A percentile compares a stretch with the other conserved stretches of the same genome.
Evolutionary conservation across 2,888 invertebrate genomes (phyloP).

Genomic region (Tipula vernalis): DNA sequence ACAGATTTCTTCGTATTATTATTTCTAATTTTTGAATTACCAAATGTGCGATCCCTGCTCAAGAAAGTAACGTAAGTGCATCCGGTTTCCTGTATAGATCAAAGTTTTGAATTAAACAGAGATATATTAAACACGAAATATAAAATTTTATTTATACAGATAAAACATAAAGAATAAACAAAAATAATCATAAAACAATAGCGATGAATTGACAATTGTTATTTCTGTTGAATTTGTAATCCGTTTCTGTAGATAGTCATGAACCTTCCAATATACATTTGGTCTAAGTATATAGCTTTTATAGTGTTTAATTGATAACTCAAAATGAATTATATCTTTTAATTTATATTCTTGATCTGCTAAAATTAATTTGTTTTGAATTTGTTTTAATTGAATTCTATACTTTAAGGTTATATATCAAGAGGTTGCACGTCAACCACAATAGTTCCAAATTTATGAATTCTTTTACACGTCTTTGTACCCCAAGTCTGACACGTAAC

Average conservation of each 20-base stretch:
- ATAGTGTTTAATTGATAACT: neutral
- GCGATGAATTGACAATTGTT: neutral
- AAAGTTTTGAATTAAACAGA: no score
- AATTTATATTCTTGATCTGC: neutral
- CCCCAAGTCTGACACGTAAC: no score
- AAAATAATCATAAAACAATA: no score
- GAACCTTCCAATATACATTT: neutral
- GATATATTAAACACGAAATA: no score
- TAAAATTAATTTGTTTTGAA: neutral
- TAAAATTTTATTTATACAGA: no score
- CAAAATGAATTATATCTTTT: neutral
- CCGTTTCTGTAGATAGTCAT: neutral
- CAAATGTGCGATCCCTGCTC: no score
- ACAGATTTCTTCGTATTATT: no score
- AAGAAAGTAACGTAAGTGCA: no score
- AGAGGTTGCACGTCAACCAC: neutral
- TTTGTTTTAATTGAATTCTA: neutral
- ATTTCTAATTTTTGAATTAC: no score
- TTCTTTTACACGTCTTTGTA: neutral
- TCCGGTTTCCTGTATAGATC: no score
- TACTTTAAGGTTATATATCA: neutral
- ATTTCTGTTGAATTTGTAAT: neutral
- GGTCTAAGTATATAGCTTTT: neutral
- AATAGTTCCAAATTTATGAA: neutral
- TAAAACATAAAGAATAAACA: no score